These are phyloP conservation scores for Goniozus legneri DNA, from an alignment of 1,140 invertebrate genomes.

Conservation along the genomic window DNA sequence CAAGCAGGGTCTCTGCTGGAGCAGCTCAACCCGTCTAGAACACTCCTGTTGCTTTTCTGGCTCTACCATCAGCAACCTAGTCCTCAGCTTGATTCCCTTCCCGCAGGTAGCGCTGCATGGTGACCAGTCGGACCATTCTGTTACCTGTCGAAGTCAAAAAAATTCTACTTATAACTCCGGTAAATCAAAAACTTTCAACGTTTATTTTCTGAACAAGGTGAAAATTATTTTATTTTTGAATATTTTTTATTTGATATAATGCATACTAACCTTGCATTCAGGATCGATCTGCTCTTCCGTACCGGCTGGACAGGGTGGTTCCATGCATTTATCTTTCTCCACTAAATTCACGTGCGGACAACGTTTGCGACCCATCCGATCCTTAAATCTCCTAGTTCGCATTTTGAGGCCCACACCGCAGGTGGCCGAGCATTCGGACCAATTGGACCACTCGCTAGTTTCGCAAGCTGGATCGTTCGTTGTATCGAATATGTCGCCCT, in stretches of 20 bases:
- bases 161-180: background rate
- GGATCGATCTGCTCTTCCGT: conserved; percentile 59
- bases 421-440: conserved; percentile 78
- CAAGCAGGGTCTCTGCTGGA: conserved; percentile 64
- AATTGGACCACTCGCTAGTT: conserved; percentile 71
- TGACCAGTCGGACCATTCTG: conserved; percentile 71
- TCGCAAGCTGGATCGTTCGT: conserved; percentile 68
- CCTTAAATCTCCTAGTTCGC: conserved; percentile 68
- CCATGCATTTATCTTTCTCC: conserved; percentile 75
- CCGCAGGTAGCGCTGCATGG: conserved; percentile 72
- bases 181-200: no score
- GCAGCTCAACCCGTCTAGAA: conserved; percentile 58
- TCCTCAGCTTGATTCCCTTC: conserved; percentile 67
- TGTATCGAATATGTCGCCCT: no score
- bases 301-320: conserved; percentile 58
- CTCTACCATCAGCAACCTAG: conserved; percentile 64
- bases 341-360: conserved; percentile 68
- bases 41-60: conserved; percentile 60
- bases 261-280: conserved; percentile 50
- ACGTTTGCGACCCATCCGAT: conserved; percentile 73
- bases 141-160: conserved; percentile 53
- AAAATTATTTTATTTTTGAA: background rate
- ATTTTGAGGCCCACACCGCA: conserved; percentile 78
- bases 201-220: background rate
- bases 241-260: background rate